Percentiles rank a stretch among this genome's conserved stretches.
Evolutionary conservation across 2,113 vertebrate genomes (phyloP).

Genomic region (Empidonax traillii): DNA sequence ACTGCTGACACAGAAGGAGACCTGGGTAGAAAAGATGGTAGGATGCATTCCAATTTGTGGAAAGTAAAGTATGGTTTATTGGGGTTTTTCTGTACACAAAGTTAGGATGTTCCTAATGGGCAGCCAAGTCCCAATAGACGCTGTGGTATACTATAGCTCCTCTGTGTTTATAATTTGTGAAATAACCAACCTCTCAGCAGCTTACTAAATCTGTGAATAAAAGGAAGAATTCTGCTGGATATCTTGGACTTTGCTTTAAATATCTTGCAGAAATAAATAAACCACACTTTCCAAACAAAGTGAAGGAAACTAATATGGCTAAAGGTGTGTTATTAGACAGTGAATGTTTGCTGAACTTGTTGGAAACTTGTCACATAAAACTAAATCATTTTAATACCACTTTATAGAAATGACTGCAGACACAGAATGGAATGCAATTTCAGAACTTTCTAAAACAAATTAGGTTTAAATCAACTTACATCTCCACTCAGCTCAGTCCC

Average conservation of each 20-base stretch:
- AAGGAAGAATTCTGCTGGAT: neutral
- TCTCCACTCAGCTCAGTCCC: neutral
- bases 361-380: neutral
- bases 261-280: neutral
- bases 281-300: neutral
- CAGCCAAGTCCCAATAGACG: neutral
- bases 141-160: neutral
- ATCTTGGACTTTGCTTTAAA: neutral
- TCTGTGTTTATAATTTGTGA: neutral
- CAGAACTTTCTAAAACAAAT: neutral
- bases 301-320: neutral
- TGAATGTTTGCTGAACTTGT: neutral
- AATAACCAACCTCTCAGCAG: neutral
- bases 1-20: neutral
- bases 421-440: neutral
- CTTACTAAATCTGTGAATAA: neutral
- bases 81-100: neutral
- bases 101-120: neutral
- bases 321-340: neutral
- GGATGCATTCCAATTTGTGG: neutral
- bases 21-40: neutral
- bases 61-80: neutral
- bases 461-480: neutral
- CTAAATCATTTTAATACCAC: neutral
- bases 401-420: neutral